phyloP scores from a whole-genome alignment of 2,113 vertebrate species.

The Phyllostomus discolor region DNA sequence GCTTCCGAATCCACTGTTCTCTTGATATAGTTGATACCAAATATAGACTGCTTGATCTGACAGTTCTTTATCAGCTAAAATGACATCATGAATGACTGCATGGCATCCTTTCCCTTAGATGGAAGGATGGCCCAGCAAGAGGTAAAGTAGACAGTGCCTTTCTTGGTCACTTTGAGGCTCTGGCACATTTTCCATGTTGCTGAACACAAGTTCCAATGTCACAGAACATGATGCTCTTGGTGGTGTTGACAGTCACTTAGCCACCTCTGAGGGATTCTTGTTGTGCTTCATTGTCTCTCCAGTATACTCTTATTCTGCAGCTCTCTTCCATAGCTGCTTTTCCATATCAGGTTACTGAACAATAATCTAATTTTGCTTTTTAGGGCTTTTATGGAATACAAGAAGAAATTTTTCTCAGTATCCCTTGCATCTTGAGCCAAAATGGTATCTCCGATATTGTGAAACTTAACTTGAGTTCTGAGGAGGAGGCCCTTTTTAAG shows the following conservation, averaged over 20 bases:
- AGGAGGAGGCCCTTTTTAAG: conserved; percentile 90
- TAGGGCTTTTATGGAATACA: conserved; percentile 93
- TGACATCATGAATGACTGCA: conserved; percentile 94
- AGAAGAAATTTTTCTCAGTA: conserved; percentile 94
- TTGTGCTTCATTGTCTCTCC: not conserved
- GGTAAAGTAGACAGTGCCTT: conserved; percentile 87
- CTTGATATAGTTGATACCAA: conserved; percentile 92
- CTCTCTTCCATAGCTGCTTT: not conserved
- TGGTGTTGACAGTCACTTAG: not conserved
- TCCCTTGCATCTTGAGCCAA: conserved; percentile 91
- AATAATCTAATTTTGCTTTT: conserved; percentile 46
- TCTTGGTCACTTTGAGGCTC: conserved; percentile 90
- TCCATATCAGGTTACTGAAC: not conserved
- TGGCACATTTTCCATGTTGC: conserved; percentile 82
- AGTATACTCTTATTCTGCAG: not conserved
- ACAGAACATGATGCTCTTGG: conserved; percentile 81
- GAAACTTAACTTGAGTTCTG: conserved; percentile 89
- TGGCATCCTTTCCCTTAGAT: conserved; percentile 85
- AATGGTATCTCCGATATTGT: conserved; percentile 92
- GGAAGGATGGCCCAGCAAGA: conserved; percentile 91
- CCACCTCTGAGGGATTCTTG: not conserved
- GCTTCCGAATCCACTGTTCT: conserved; percentile 85
- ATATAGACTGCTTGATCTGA: conserved; percentile 90
- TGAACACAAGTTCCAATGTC: conserved; percentile 89
- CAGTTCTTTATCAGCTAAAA: conserved; percentile 92